phyloP scores from a whole-genome alignment of 2,888 invertebrate species.

The Heliothis peltigera region DNA sequence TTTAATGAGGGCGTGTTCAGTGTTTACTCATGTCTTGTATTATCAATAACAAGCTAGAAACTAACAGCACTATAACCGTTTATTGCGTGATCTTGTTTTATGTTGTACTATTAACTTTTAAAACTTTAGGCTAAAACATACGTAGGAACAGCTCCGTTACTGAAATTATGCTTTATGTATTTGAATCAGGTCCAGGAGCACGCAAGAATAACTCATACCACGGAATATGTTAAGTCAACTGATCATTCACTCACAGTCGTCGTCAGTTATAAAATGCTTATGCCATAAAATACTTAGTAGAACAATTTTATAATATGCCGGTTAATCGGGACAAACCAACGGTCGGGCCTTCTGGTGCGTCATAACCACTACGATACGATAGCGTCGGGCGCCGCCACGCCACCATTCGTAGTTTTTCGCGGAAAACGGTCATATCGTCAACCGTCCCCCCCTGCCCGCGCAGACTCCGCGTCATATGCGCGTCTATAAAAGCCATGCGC shows the following conservation, averaged over 20 bases:
- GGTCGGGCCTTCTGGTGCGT: constrained; percentile 81
- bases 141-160: constrained; percentile 12
- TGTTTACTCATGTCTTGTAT: constrained; percentile 43
- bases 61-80: constrained; percentile 17
- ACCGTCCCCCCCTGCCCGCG: constrained; percentile 67
- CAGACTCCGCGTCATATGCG: constrained; percentile 81
- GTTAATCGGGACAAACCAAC: constrained; percentile 78
- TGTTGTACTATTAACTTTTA: constrained; percentile 1
- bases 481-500: constrained; percentile 85
- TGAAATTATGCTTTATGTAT: constrained; percentile 34
- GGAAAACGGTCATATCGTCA: constrained; percentile 86
- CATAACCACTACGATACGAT: constrained; percentile 77
- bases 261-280: constrained; percentile 58
- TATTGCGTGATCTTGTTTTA: constrained; percentile 16
- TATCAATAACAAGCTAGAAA: constrained; percentile 27
- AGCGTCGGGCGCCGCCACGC: constrained; percentile 73
- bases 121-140: not conserved
- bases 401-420: constrained; percentile 86
- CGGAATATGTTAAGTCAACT: constrained; percentile 29
- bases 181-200: constrained; percentile 55
- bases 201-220: constrained; percentile 65
- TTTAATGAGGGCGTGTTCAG: constrained; percentile 65
- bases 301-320: constrained; percentile 56
- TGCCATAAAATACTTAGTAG: constrained; percentile 56
- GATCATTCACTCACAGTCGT: constrained; percentile 75